These are phyloP conservation scores for Blastobasis adustella DNA, from an alignment of 2,888 invertebrate species.

Conservation along the genomic window DNA sequence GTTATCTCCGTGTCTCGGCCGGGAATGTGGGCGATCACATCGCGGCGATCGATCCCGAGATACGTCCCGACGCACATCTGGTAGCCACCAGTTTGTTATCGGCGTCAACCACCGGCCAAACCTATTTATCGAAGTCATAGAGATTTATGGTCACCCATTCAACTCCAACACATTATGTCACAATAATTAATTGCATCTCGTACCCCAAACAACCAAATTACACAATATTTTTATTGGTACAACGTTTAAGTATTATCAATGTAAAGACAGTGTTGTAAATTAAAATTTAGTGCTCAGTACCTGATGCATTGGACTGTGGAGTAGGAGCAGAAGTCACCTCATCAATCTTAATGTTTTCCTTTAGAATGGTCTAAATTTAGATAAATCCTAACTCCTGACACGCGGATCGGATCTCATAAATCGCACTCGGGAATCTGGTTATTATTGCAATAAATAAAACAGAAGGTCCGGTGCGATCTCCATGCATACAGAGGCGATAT, in stretches of 20 bases:
- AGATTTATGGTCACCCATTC: conserved; percentile 52
- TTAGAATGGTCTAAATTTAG: conserved; percentile 20
- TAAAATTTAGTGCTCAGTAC: no score
- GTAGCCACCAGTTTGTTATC: conserved; percentile 53
- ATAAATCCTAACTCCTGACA: conserved; percentile 26
- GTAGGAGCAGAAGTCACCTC: no score
- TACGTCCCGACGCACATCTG: conserved; percentile 46
- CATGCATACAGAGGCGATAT: conserved; percentile 67
- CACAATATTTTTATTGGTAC: background rate
- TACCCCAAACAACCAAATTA: conserved; percentile 13
- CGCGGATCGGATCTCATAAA: conserved; percentile 35
- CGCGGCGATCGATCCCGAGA: conserved; percentile 46
- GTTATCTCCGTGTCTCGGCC: conserved; percentile 44
- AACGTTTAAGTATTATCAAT: background rate
- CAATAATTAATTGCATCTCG: conserved; percentile 37
- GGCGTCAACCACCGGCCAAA: conserved; percentile 45
- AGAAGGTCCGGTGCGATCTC: conserved; percentile 45
- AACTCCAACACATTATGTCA: conserved; percentile 45
- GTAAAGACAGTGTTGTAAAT: background rate
- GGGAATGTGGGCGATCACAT: conserved; percentile 47
- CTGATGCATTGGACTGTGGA: no score
- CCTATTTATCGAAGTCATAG: conserved; percentile 58
- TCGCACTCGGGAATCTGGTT: conserved; percentile 60
- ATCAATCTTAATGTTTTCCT: conserved; percentile 16
- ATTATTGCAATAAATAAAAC: conserved; percentile 61